Base-by-base conservation (phyloP, 2,888 invertebrate species). In the Blomia tropicalis region DNA sequence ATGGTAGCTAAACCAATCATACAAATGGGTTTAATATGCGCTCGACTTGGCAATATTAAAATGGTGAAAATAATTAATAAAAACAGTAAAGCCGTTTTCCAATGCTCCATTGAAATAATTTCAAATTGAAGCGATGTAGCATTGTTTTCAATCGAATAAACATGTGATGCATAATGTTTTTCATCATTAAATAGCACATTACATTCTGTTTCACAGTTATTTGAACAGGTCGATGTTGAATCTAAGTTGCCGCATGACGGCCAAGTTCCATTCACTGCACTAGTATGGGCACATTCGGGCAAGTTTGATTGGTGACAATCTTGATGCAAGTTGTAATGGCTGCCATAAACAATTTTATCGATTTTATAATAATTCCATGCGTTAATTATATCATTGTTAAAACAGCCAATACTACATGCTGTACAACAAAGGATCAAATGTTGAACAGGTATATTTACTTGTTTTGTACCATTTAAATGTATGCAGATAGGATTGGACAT, bases 401-500 rank as follows among this genome's bases (percentile, higher is more conserved):
- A 81, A 73, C 87, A 87, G 17, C 43, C 61, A 23, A 19, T 19
- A 62, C 88, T 87, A 73, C 87, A 88, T 30, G 79, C 76, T 32
- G 77, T 78, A 70, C 89, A 87, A 71, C 90, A 91, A 29, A 85
- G 81, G 4, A 88, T 77, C 63, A 91, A 78, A 75, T 91, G 86
- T 71, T 90, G 87, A 23, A 89, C 82, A 1, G 90, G 88, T 70
- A 87, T 81, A 69, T 84, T 82, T 71, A 84, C 82, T 72, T 85
- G 79, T n/a, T 77, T 72, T 22, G 79, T 78, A 22, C 81, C 87
- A 51, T 83, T 79, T 0, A 85, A 84, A 70, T 83, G 83, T 69
- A 87, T 87, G 74, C 90, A 91, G 29, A 82, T 79, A 60, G 90
- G 79, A 74, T 91, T 90, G 2, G 87, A 85, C 84, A 90, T 90